phyloP scores from a whole-genome alignment of 2,113 vertebrate species.

The Aptenodytes patagonicus region DNA sequence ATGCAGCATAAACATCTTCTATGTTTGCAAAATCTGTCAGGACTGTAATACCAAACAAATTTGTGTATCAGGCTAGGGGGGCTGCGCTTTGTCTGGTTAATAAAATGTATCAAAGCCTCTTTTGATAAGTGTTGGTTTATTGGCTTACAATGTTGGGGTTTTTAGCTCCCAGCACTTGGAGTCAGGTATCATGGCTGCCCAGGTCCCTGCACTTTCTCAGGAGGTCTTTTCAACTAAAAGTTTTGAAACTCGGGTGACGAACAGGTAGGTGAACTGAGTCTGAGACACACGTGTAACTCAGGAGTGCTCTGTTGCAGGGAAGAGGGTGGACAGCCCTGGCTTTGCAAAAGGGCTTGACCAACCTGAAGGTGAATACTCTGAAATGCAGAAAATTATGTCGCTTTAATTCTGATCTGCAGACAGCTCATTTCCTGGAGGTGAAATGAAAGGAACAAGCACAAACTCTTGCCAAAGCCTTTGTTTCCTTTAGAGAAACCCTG shows the following conservation, averaged over 20 bases:
- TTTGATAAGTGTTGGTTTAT: not conserved
- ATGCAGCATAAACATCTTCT: not conserved
- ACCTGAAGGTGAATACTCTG: not conserved
- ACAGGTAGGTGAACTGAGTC: not conserved
- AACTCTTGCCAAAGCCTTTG: not conserved
- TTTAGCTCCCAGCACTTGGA: not conserved
- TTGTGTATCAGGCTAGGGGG: not conserved
- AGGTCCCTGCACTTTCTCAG: not conserved
- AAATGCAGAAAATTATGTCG: not conserved
- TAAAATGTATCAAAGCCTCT: not conserved
- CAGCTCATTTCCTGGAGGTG: not conserved
- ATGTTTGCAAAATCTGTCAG: not conserved
- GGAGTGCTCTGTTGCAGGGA: not conserved
- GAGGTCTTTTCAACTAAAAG: not conserved
- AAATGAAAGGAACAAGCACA: not conserved
- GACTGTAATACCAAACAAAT: not conserved
- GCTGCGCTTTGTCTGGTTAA: not conserved
- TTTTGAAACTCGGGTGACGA: not conserved
- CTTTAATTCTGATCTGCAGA: not conserved
- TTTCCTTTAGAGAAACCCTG: not conserved
- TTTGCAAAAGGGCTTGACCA: not conserved
- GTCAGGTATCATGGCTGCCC: not conserved
- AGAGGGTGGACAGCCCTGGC: not conserved
- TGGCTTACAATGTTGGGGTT: not conserved
- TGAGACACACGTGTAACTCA: not conserved